These are phyloP conservation scores for Rhagonycha lutea DNA, from an alignment of 2,888 invertebrate genomes.

Conservation along the genomic window DNA sequence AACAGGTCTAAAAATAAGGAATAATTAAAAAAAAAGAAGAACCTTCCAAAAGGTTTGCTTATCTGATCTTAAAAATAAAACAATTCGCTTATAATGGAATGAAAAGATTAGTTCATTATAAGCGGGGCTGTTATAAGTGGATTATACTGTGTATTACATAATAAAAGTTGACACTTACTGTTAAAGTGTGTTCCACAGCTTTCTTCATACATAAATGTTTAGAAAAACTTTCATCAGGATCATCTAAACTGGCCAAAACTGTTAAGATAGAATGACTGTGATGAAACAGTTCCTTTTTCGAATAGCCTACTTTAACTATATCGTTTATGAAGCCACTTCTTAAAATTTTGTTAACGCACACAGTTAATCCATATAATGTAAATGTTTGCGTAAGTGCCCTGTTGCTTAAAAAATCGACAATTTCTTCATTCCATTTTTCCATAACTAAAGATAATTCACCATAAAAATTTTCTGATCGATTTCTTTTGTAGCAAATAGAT, in stretches of 20 bases:
- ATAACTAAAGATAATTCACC: neutral
- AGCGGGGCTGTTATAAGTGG: no score
- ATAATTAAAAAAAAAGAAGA: neutral
- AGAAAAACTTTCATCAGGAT: neutral
- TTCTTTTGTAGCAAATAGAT: neutral
- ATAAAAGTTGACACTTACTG: no score
- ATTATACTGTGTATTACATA: no score
- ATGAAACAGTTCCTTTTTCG: neutral
- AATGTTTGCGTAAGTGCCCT: neutral
- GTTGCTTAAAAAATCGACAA: neutral
- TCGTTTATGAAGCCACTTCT: neutral
- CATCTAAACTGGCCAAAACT: neutral
- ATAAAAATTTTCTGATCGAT: neutral
- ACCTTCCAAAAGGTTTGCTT: no score
- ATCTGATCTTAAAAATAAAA: no score
- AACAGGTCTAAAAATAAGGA: slow-evolving; percentile 1
- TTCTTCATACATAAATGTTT: neutral
- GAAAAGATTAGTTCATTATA: neutral
- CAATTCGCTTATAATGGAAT: no score
- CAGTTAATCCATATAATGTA: neutral
- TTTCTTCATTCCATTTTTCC: neutral
- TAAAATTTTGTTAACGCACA: neutral
- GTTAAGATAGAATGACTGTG: neutral
- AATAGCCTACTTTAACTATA: neutral
- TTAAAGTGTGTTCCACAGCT: slow-evolving; percentile 6